Conservation (phyloP, 1,140 invertebrate species). For the Acyrthosiphon pisum region DNA sequence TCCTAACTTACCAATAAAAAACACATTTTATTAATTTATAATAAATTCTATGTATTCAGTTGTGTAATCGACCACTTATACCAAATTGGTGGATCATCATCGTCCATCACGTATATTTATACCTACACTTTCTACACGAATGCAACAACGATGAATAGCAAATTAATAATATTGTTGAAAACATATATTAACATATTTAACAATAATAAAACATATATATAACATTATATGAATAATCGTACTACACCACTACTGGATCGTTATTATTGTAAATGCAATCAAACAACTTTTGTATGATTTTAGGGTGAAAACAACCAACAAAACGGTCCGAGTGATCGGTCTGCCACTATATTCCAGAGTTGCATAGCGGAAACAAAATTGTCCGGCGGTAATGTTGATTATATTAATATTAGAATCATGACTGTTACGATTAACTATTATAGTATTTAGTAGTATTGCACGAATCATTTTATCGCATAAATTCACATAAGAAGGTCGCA, state of each 20-base stretch:
- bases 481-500: neutral
- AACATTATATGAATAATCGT: too few relatives aligned
- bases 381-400: neutral
- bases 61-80: too few relatives aligned
- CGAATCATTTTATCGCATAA: neutral
- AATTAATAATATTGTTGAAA: neutral
- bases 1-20: too few relatives aligned
- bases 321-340: neutral
- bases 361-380: conserved; percentile 36
- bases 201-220: too few relatives aligned
- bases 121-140: too few relatives aligned
- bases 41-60: too few relatives aligned
- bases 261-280: neutral
- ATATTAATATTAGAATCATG: neutral
- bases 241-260: neutral
- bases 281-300: neutral
- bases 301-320: conserved; percentile 13
- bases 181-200: too few relatives aligned
- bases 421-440: neutral
- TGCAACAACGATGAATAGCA: neutral
- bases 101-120: too few relatives aligned
- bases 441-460: too few relatives aligned
- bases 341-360: conserved; percentile 25
- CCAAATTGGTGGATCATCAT: neutral
- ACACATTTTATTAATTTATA: too few relatives aligned